Base-by-base conservation (phyloP, 2,113 vertebrate genomes). In the Gulo gulo region DNA sequence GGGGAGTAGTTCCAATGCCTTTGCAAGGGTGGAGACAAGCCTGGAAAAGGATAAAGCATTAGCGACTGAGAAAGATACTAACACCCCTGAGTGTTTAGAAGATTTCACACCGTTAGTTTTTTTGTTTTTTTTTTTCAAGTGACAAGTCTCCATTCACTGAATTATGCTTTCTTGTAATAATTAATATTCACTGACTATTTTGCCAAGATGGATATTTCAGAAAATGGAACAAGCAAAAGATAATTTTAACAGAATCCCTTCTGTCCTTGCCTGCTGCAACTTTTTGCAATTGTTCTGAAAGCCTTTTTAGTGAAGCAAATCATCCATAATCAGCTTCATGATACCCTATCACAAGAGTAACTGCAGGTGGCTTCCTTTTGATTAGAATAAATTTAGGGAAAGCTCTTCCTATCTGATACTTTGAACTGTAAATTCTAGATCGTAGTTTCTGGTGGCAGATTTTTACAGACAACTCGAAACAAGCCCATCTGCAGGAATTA, bases 341-440 rank as follows among this genome's bases (percentile, higher is more conserved):
- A 47, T 10, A 16, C 6, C 24, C 12, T 47, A 8, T 24, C 73
- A 42, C 0, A 12, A 69, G 88, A 59, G 76, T 92, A 67, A 57
- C n/a, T 93, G 34, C 95, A 91, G 81, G 36, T 81, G 65, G 36
- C 34, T 94, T 97, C 84, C 91, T 84, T 95, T 86, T 39, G 71
- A 93, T 92, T 63, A 80, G 55, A 67, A 90, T 52, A 36, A 63
- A 36, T 94, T 80, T 61, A 36, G 3, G 11, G 14, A 59, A 95
- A 85, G 16, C 50, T 90, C 29, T 76, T 34, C 16, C 61, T 47
- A 8, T 61, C 12, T 78, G 42, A 65, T 61, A 45, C 18, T 93
- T 42, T 67, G 36, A 94, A 80, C 65, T 93, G 31, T 63, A 57
- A 74, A 88, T 87, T 88, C n/a, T 52, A 15, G 45, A 61, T 65